phyloP scores from a whole-genome alignment of 2,113 vertebrate genomes.

The Dermatemys mawii region DNA sequence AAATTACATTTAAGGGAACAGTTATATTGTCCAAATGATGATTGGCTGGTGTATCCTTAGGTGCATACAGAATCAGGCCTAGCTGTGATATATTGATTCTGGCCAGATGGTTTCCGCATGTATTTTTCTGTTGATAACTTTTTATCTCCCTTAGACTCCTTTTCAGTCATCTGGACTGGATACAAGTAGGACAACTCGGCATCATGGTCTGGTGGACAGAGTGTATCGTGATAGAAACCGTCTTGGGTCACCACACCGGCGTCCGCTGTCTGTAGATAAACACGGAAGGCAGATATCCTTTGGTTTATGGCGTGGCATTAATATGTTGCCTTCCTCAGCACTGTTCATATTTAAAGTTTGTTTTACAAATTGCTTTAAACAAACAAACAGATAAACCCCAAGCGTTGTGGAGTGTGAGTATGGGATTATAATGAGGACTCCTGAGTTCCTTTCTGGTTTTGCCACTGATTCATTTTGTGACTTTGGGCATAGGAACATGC shows the following conservation, averaged over 20 bases:
- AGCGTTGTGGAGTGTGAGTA: background rate
- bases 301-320: background rate
- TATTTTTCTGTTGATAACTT: background rate
- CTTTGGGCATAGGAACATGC: background rate
- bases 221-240: constrained; percentile 95
- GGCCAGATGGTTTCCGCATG: accelerated
- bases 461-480: background rate
- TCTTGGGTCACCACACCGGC: constrained; percentile 92
- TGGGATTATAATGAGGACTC: background rate
- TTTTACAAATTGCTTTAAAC: background rate
- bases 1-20: background rate
- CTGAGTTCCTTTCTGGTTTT: background rate
- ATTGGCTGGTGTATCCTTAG: accelerated
- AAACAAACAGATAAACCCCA: background rate
- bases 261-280: constrained; percentile 95
- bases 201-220: constrained; percentile 95
- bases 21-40: accelerated
- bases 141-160: constrained; percentile 77
- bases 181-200: constrained; percentile 95
- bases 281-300: constrained; percentile 99
- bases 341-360: accelerated
- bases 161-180: constrained; percentile 94
- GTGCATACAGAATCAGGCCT: background rate
- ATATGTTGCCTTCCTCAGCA: accelerated
- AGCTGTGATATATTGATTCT: background rate